Evolutionary conservation across 2,113 vertebrate species (phyloP), one percentile per base, ranked within the genome.

Genomic region (Microtus oregoni): DNA sequence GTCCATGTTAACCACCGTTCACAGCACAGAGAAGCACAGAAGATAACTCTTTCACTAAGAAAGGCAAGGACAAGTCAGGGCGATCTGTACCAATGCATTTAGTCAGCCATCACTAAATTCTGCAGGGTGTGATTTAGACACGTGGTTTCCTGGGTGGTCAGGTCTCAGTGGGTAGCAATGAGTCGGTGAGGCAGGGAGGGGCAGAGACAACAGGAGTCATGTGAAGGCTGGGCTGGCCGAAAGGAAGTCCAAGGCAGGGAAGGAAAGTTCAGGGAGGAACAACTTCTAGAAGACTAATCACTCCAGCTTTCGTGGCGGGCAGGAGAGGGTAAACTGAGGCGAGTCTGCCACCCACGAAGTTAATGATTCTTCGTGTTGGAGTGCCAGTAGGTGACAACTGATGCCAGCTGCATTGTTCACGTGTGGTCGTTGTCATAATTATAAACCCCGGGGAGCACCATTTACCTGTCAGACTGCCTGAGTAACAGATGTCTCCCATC

Each of bases 101-200:
- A 96, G 95, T 92, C 76, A 92, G 85, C 88, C 78, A 32, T 86
- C 93, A 92, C 94, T 86, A 92, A 94, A 94, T 94, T 90, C 87
- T 94, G 47, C 52, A 92, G 50, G 41, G 19, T 89, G 47, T 94
- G 86, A 92, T 94, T 78, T 88, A 93, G 68, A 85, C 47, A 82
- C 55, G 77, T 38, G 63, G 86, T 94, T 92, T 92, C 67, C 81
- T 83, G 89, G 81, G 85, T 89, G 78, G 81, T 86, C 95, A 92
- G 47, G 41, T 65, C 38, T 77, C 47, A 61, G 70, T 41, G n/a
- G 26, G 67, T 22, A 90, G 65, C 38, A 24, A 11, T 73, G 83
- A 72, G 76, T 73, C n/a, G 35, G 83, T 30, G 61, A 63, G 47
- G 55, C 47, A 1, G 65, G 26, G 22, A 91, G n/a, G 0, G 28